Percentiles rank a stretch among this genome's conserved stretches.
phyloP scores from a whole-genome alignment of 2,888 invertebrate genomes.

The Polia nebulosa region DNA sequence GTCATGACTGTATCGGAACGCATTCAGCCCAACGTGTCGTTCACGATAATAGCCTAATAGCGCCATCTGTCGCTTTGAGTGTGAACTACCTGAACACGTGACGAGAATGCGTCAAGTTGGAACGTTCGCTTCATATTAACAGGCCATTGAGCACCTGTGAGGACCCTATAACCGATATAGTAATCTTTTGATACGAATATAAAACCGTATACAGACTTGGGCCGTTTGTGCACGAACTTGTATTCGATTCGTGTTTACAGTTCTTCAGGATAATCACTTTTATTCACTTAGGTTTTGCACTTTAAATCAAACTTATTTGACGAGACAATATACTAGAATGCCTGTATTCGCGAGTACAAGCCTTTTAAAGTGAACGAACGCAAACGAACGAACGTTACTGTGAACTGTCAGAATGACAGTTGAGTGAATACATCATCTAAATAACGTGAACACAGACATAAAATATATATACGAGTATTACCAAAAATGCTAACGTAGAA shows the following conservation, averaged over 20 bases:
- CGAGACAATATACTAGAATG: neutral
- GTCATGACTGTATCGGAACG: slow-evolving; percentile 9
- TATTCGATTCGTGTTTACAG: neutral
- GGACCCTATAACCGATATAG: neutral
- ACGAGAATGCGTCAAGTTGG: slow-evolving; percentile 34
- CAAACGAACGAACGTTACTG: no score
- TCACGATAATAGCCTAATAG: slow-evolving; percentile 34
- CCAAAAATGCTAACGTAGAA: no score
- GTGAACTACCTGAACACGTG: slow-evolving; percentile 46
- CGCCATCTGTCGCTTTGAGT: slow-evolving; percentile 34
- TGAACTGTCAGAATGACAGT: no score
- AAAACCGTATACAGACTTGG: neutral
- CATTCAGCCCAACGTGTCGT: slow-evolving; percentile 17
- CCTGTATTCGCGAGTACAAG: neutral
- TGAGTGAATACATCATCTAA: no score
- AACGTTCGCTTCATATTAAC: slow-evolving; percentile 26
- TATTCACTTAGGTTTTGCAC: neutral
- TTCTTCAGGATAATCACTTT: neutral
- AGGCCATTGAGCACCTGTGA: slow-evolving; percentile 20
- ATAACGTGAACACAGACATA: no score
- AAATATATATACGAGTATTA: no score
- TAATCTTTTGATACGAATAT: neutral
- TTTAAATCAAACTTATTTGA: neutral
- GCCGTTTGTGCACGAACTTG: neutral
- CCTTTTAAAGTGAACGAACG: no score